Base-by-base conservation (phyloP, 2,113 vertebrate species). In the Poeciliopsis occidentalis region DNA sequence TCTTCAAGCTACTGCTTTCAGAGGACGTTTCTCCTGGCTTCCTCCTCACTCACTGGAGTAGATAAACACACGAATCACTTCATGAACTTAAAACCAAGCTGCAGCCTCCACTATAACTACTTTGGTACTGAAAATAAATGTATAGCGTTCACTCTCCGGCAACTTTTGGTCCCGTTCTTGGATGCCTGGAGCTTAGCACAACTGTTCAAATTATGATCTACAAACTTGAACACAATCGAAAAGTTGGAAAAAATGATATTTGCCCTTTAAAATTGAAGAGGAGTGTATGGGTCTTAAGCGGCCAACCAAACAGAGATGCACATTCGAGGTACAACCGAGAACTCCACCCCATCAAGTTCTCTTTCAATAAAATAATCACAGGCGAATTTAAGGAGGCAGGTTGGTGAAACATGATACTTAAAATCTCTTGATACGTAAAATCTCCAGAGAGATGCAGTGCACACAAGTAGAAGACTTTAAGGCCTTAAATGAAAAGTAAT, bases 271-370 rank as follows among this genome's bases (percentile, higher is more conserved):
- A 75, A 39, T 10, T 32, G 75, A 68, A 64, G 12, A 13, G 37
- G 29, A 31, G 69, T 34, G 63, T 67, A 67, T 65, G 54, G 17
- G 17, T 68, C 27, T 66, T 77, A 31, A 3, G 47, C 1, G 7
- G 68, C 68, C 64, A 69, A 63, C 75, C 78, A 72, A 60, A 44
- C 67, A 74, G 63, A 81, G 47, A 76, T 60, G 78, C 64, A 67
- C 61, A 64, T 79, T 31, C 65, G 65, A 51, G 7, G 26, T 64
- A 75, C 24, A 69, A 57, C 51, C 12, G 31, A 70, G 24, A 73
- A 81, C 24, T 57, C 51, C 19, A 57, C 10, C 51, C 8, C 10
- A n/a, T 8, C 51, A 57, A 8, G 19, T 41, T 41, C 44, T 47
- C 44, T 6, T 47, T 17, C 15, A 47, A 47, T 5, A 47, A 47